phyloP scores from a whole-genome alignment of 2,113 vertebrate species.

The Electrona antarctica region DNA sequence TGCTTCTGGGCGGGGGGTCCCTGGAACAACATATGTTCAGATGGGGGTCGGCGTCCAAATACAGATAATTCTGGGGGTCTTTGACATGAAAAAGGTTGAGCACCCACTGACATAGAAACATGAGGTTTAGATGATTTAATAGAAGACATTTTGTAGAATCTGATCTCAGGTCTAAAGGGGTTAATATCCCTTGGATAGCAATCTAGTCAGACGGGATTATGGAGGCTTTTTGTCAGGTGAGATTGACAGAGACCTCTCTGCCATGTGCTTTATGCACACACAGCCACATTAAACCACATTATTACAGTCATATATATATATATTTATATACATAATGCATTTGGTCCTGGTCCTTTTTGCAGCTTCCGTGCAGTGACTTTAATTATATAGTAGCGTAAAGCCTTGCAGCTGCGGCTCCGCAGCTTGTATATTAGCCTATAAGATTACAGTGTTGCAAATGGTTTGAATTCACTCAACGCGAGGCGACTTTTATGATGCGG shows the following conservation, averaged over 20 bases:
- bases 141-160: too few relatives aligned
- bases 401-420: not conserved
- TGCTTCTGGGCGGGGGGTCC: too few relatives aligned
- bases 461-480: not conserved
- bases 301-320: not conserved
- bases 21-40: too few relatives aligned
- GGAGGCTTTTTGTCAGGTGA: not conserved
- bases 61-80: too few relatives aligned
- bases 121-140: too few relatives aligned
- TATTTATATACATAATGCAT: not conserved
- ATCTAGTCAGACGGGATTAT: constrained; percentile 15
- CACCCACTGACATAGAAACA: too few relatives aligned
- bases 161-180: too few relatives aligned
- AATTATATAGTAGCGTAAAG: not conserved
- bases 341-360: not conserved
- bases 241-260: not conserved
- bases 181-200: constrained; percentile 15
- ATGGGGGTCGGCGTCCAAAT: too few relatives aligned
- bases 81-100: too few relatives aligned
- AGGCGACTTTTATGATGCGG: not conserved
- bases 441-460: not conserved
- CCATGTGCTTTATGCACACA: not conserved
- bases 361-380: not conserved
- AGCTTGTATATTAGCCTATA: not conserved
- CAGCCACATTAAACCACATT: not conserved